Evolutionary conservation across 2,797 vertebrate genomes (phyloP).

Genomic region (Serranus cabrilla): DNA sequence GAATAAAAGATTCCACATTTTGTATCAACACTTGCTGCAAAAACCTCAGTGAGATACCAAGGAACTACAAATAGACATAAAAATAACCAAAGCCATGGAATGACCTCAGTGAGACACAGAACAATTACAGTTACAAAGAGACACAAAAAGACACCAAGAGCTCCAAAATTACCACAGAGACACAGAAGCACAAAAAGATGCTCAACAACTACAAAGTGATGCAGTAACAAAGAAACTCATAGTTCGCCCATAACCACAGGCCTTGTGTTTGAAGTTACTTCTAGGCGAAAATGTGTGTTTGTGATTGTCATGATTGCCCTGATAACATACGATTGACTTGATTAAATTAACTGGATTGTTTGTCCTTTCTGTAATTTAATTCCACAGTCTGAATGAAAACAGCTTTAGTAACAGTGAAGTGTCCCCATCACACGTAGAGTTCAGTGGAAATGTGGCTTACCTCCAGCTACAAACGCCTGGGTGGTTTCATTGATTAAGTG

Average conservation of each 20-base stretch:
- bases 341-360: background rate
- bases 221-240: too few relatives aligned
- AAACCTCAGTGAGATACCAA: background rate
- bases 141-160: too few relatives aligned
- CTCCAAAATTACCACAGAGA: too few relatives aligned
- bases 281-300: too few relatives aligned
- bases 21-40: slow-evolving; percentile 8
- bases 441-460: background rate
- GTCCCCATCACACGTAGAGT: background rate
- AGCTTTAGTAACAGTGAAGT: background rate
- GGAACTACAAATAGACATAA: too few relatives aligned
- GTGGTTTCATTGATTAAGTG: background rate
- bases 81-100: background rate
- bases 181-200: too few relatives aligned
- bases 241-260: too few relatives aligned
- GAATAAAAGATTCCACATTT: slow-evolving; percentile 16
- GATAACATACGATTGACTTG: background rate
- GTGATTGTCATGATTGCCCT: background rate
- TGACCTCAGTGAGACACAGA: background rate
- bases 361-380: background rate
- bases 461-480: background rate
- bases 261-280: too few relatives aligned
- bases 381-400: background rate
- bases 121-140: too few relatives aligned
- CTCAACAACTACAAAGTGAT: too few relatives aligned